Conservation (phyloP, 2,113 vertebrate genomes). For the Oxyruncus cristatus region DNA sequence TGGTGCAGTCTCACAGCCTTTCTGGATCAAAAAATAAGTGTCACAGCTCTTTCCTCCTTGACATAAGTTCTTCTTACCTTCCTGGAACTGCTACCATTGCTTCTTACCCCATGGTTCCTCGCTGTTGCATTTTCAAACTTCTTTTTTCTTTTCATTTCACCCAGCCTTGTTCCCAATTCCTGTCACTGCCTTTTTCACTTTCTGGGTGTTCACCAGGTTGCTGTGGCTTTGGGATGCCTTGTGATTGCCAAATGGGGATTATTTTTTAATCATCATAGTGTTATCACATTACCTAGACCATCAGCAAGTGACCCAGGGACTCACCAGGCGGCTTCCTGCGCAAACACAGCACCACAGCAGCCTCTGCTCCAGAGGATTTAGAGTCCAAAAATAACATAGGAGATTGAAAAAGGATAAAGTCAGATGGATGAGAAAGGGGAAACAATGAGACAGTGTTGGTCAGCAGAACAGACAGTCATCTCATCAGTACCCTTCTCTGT, state of each 20-base stretch:
- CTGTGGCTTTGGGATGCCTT: not conserved
- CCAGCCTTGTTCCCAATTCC: not conserved
- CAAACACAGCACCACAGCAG: not conserved
- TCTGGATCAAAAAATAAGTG: not conserved
- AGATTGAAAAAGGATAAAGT: conserved; percentile 35
- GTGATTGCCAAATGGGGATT: not conserved
- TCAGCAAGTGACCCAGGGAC: not conserved
- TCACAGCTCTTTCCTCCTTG: not conserved
- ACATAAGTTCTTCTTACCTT: not conserved
- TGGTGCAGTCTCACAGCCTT: not conserved
- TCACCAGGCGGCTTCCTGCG: not conserved
- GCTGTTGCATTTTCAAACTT: not conserved
- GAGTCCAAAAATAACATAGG: conserved; percentile 23
- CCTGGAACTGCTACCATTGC: not conserved
- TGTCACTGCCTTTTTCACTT: not conserved
- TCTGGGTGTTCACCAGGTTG: not conserved
- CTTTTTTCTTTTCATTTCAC: not conserved
- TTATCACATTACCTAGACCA: not conserved
- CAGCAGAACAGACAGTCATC: conserved; percentile 9
- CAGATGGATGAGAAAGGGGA: not conserved
- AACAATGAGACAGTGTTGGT: conserved; percentile 11
- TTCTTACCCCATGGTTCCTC: not conserved
- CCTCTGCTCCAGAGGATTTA: conserved; percentile 2
- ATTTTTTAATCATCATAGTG: not conserved
- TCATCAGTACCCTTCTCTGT: conserved; percentile 8